A percentile compares a stretch with the other conserved stretches of the same genome.
Evolutionary conservation across 2,888 invertebrate species (phyloP).

Genomic region (Bellardia pandia): DNA sequence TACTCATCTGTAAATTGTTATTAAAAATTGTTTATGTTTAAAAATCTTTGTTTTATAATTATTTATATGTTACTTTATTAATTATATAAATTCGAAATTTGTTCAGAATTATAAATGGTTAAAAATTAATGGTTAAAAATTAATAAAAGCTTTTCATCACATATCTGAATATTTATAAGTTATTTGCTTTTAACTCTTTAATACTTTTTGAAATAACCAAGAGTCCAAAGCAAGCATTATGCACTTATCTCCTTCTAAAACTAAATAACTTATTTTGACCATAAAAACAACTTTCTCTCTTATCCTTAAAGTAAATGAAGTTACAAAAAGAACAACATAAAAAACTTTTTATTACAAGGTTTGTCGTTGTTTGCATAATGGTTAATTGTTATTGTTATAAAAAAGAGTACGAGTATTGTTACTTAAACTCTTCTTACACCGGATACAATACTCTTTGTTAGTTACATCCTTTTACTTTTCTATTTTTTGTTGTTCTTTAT

Average conservation of each 20-base stretch:
- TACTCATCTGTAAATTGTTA: neutral
- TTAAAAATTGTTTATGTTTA: neutral
- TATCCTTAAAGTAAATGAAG: neutral
- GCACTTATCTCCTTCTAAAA: neutral
- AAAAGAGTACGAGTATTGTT: slow-evolving; percentile 8
- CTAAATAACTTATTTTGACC: neutral
- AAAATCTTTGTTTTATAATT: too few relatives aligned
- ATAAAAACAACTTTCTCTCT: neutral
- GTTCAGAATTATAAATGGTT: too few relatives aligned
- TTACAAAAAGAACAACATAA: neutral
- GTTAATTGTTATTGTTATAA: slow-evolving; percentile 72
- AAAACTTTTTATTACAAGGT: slow-evolving; percentile 61
- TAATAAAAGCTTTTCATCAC: too few relatives aligned
- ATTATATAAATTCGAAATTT: too few relatives aligned
- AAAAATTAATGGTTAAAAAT: too few relatives aligned
- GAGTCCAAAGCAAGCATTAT: neutral
- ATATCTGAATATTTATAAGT: too few relatives aligned
- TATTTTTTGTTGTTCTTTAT: slow-evolving; percentile 32
- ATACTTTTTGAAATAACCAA: neutral
- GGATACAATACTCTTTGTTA: slow-evolving; percentile 45
- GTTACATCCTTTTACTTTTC: slow-evolving; percentile 16
- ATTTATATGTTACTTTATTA: too few relatives aligned
- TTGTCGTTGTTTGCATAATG: slow-evolving; percentile 74
- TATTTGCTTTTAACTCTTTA: too few relatives aligned
- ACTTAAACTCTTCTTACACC: slow-evolving; percentile 53